Evolutionary conservation across 2,113 vertebrate genomes (phyloP), one percentile per base, ranked within the genome.

Genomic region (Solenodon paradoxus): DNA sequence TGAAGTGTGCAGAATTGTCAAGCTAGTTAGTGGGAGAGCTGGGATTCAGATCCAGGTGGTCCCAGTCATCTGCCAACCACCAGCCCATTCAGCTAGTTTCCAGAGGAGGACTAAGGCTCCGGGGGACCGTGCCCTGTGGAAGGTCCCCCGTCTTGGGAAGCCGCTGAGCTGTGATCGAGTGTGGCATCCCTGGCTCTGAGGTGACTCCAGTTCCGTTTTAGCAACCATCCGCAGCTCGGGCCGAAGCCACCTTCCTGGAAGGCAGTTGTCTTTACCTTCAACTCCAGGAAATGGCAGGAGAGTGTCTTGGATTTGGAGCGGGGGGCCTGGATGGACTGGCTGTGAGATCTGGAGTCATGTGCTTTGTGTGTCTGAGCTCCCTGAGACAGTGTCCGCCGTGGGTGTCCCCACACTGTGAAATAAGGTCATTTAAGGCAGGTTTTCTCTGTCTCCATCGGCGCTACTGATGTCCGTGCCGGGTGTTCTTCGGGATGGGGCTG

Each of bases 141-240:
- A 59, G 11, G 10, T 32, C 24, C n/a, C 15, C n/a, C 16, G 8
- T 22, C 20, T 51, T 51, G 66, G 30, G 59, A 32, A 61, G 30
- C 16, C 30, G 35, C 42, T 55, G 35, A 38, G 13, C 22, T 69
- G 28, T 0, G 59, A 66, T 13, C 3, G 42, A 35, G n/a, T 6
- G 22, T 12, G 64, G 45, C 45, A 19, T 22, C 77, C 35, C 9
- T n/a, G 40, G 57, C 40, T 38, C 9, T 38, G 17, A 42, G 59
- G 51, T 32, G 28, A 12, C 59, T 61, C n/a, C 0, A 0, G 49
- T 57, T 59, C 12, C 9, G 0, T 19, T n/a, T 20, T 30, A 19
- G 57, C 12, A 15, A 10, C n/a, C 19, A 38, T 15, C 22, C 35
- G 72, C 11, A 42, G 28, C 28, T 24, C 53, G 42, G 45, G 63